These are phyloP conservation scores for Halotydeus destructor DNA, from an alignment of 1,140 invertebrate genomes.

Conservation along the genomic window DNA sequence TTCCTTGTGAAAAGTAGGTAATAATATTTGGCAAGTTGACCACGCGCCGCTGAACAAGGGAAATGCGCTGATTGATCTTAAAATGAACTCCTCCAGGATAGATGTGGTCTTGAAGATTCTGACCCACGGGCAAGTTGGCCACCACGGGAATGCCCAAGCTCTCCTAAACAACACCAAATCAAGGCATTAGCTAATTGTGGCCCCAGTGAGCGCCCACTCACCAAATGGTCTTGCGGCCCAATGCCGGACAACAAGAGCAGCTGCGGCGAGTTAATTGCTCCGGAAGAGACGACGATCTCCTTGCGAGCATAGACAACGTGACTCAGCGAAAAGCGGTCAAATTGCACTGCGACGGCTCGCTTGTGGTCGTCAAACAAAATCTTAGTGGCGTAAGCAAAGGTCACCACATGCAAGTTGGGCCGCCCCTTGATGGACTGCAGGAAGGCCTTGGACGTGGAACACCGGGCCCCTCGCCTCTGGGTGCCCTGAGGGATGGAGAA, in stretches of 20 bases:
- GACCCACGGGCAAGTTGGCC: conserved; percentile 27
- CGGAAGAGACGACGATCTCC: conserved; percentile 58
- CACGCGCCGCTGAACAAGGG: conserved; percentile 46
- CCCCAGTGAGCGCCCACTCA: no score
- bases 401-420: conserved; percentile 62
- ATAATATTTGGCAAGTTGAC: conserved; percentile 40
- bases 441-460: conserved; percentile 73
- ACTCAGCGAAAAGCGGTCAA: conserved; percentile 37
- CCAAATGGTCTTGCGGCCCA: conserved; percentile 42
- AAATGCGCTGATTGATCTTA: conserved; percentile 25
- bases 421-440: conserved; percentile 53
- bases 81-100: conserved; percentile 18
- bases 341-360: conserved; percentile 51
- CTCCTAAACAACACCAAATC: no score
- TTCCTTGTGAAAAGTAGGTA: conserved; percentile 16
- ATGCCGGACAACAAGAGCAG: conserved; percentile 72
- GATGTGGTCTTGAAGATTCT: conserved; percentile 26
- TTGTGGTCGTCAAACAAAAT: conserved; percentile 60
- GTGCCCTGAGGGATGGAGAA: conserved; percentile 45
- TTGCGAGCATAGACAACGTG: conserved; percentile 41
- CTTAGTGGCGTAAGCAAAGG: conserved; percentile 58
- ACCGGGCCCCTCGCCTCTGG: conserved; percentile 59
- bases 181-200: no score
- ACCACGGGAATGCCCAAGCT: conserved; percentile 18
- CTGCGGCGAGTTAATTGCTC: conserved; percentile 55